Evolutionary conservation across 2,113 vertebrate species (phyloP), one percentile per base, ranked within the genome.

Genomic region (Hydrochoerus hydrochaeris): DNA sequence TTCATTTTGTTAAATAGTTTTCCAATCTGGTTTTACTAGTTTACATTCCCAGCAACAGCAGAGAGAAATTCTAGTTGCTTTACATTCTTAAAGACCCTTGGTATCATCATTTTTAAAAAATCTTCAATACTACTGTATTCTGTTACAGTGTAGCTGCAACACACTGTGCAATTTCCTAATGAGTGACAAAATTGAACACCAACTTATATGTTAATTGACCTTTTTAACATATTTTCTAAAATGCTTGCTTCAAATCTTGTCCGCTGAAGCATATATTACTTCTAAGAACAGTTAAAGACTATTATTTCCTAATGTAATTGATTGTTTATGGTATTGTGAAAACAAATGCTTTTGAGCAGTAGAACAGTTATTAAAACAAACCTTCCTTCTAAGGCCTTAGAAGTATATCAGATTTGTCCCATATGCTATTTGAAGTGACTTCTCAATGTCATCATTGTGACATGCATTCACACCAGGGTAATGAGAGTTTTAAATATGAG

Each of bases 241-340:
- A 13, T 91, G 19, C 3, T n/a, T 62, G 6, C 57, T 90, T 85
- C 54, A 95, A 80, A 12, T 67, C 12, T 90, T 85, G 63, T 60
- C 65, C 69, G 60, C 57, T 94, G 67, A 88, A 89, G 12, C 20
- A 90, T 62, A 87, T 69, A 69, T 38, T 94, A 90, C 32, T 73
- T 97, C 88, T 87, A 69, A 77, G 78, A 85, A 81, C 52, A 96
- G 81, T 41, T 87, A 94, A 94, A 93, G n/a, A 49, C 46, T 65
- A 71, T 82, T 91, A 88, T 88, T 97, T 95, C 88, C 63, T 95
- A 85, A 88, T 58, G 26, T 32, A 84, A 83, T 65, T 92, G 7
- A 83, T 65, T 92, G 7, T 85, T 52, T 54, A 14, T 75, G 32
- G 11, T 57, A 90, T 7, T 94, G 2, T 95, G 46, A 93, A 94